phyloP scores from a whole-genome alignment of 2,113 vertebrate genomes.

The Xenotilapia leptura region DNA sequence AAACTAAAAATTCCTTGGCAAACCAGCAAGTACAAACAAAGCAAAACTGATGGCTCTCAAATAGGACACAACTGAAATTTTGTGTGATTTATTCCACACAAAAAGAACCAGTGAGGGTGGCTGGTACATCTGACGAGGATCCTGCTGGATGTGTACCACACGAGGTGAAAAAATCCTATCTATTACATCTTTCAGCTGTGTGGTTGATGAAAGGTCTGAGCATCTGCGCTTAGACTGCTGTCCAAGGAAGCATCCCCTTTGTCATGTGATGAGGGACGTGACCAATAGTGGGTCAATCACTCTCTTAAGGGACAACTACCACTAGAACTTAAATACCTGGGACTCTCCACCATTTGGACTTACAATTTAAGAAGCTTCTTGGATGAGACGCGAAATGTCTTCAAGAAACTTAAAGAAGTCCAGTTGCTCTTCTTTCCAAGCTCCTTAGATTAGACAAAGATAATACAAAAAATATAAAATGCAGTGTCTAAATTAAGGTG shows the following conservation, averaged over 20 bases:
- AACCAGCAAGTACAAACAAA: not conserved
- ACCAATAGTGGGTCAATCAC: not conserved
- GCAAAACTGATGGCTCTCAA: not conserved
- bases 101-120: not conserved
- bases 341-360: not conserved
- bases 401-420: not conserved
- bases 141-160: not conserved
- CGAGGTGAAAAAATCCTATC: not conserved
- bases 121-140: not conserved
- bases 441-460: not conserved
- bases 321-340: not conserved
- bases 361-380: not conserved
- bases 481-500: not conserved
- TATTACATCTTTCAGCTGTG: not conserved
- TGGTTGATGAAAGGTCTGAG: not conserved
- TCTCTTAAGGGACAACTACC: not conserved
- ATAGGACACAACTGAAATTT: not conserved
- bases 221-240: not conserved
- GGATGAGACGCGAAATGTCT: not conserved
- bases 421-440: not conserved
- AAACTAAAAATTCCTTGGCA: not conserved
- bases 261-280: not conserved
- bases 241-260: not conserved
- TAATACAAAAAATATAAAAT: not conserved
- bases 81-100: not conserved